phyloP scores from a whole-genome alignment of 2,888 invertebrate genomes.

The Diploptera punctata region DNA sequence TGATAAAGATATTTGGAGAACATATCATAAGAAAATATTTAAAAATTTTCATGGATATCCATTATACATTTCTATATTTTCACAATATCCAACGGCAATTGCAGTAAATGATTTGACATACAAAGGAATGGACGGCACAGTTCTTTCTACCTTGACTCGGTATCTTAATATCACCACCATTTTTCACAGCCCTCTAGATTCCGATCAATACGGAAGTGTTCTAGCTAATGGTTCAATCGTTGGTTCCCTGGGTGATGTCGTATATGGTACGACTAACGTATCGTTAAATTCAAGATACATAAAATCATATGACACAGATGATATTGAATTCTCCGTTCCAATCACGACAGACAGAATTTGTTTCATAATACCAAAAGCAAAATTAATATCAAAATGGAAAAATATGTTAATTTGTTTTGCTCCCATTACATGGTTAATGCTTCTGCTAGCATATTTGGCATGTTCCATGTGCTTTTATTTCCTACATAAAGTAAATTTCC shows the following conservation, averaged over 20 bases:
- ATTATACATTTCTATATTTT: constrained; percentile 52
- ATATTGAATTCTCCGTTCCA: constrained; percentile 53
- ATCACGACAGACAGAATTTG: constrained; percentile 54
- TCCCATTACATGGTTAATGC: constrained; percentile 45
- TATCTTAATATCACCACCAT: constrained; percentile 52
- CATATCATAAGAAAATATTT: not conserved
- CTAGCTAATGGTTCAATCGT: not conserved
- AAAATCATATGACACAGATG: constrained; percentile 49
- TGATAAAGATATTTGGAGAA: not conserved
- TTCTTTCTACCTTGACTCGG: constrained; percentile 51
- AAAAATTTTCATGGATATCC: constrained; percentile 51
- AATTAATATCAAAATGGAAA: constrained; percentile 55
- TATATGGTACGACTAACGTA: constrained; percentile 51
- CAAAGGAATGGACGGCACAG: constrained; percentile 52
- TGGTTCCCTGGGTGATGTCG: constrained; percentile 53
- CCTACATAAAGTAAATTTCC: not conserved
- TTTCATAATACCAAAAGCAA: constrained; percentile 55
- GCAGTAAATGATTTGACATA: constrained; percentile 45
- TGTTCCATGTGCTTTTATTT: not conserved
- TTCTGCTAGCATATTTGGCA: constrained; percentile 37
- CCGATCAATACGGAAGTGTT: constrained; percentile 31
- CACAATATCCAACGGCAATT: constrained; percentile 41
- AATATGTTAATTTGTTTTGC: constrained; percentile 46
- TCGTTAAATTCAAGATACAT: constrained; percentile 55
- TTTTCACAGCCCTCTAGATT: constrained; percentile 47